Conservation (phyloP, 53 echinoderm and acorn worm genomes). For the Temnopleurus reevesii region DNA sequence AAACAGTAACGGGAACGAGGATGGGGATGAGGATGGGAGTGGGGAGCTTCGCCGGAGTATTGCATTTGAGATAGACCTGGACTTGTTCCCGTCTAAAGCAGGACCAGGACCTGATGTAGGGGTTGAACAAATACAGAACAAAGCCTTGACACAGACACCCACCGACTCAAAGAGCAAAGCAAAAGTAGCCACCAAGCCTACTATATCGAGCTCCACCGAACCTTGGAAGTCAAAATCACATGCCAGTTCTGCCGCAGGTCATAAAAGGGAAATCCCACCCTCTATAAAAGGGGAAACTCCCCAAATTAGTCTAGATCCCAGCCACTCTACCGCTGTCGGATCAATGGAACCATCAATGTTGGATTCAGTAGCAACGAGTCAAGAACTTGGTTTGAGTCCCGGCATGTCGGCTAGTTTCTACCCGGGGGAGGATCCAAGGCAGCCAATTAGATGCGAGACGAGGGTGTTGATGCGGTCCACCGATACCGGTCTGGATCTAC, state of each 20-base stretch:
- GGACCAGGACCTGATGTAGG: not conserved
- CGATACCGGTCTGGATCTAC: constrained; percentile 69
- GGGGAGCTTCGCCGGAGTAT: constrained; percentile 30
- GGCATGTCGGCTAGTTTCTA: constrained; percentile 1
- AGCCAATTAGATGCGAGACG: constrained; percentile 71
- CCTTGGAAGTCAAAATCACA: not conserved
- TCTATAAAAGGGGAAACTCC: not conserved
- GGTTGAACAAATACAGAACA: not conserved
- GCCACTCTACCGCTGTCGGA: not conserved
- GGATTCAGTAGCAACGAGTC: not conserved
- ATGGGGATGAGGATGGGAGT: constrained; percentile 6
- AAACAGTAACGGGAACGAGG: constrained; percentile 47
- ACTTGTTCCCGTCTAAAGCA: constrained; percentile 9
- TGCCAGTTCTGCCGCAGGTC: not conserved
- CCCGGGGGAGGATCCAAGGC: constrained; percentile 6
- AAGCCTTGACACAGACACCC: not conserved
- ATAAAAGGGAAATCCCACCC: not conserved
- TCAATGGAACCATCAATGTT: not conserved
- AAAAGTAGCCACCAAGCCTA: not conserved
- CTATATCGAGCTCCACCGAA: not conserved
- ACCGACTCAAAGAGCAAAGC: not conserved
- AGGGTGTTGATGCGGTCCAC: constrained; percentile 80
- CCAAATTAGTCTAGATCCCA: not conserved
- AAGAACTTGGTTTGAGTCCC: not conserved
- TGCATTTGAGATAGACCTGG: constrained; percentile 44